A percentile compares a stretch with the other conserved stretches of the same genome.
These are phyloP conservation scores for Brotula barbata DNA, from an alignment of 2,797 vertebrate species.

Conservation along the genomic window DNA sequence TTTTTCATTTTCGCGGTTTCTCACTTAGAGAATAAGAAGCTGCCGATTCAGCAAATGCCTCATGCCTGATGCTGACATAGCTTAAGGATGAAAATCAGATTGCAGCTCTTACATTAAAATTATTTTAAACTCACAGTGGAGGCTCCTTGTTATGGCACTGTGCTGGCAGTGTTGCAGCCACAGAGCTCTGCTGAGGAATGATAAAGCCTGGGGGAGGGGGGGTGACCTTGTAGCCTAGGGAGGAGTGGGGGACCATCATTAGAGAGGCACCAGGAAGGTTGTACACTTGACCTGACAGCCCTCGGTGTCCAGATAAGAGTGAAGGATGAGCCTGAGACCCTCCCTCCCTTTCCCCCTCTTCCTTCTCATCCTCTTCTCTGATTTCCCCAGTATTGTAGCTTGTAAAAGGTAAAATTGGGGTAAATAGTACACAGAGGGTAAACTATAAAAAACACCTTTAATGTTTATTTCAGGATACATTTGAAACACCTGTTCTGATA, in stretches of 20 bases:
- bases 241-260: conserved; percentile 67
- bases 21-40: conserved; percentile 41
- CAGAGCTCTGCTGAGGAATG: conserved; percentile 58
- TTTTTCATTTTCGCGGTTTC: too few species aligned
- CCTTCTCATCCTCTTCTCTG: not conserved
- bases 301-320: conserved; percentile 75
- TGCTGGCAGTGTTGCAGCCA: conserved; percentile 40
- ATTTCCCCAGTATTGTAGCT: too few species aligned
- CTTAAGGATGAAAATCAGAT: conserved; percentile 36
- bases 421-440: too few species aligned
- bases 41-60: conserved; percentile 56
- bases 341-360: conserved; percentile 21
- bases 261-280: conserved; percentile 77
- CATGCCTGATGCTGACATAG: conserved; percentile 11
- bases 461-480: too few species aligned
- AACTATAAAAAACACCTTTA: too few species aligned
- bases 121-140: conserved; percentile 15
- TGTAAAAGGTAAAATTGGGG: too few species aligned
- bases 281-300: conserved; percentile 69
- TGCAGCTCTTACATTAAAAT: conserved; percentile 28
- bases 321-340: conserved; percentile 69
- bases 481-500: too few species aligned
- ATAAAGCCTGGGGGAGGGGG: conserved; percentile 52
- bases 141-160: not conserved
- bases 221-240: conserved; percentile 63